phyloP scores from a whole-genome alignment of 2,797 vertebrate genomes.

The Pseudochaenichthys georgianus region DNA sequence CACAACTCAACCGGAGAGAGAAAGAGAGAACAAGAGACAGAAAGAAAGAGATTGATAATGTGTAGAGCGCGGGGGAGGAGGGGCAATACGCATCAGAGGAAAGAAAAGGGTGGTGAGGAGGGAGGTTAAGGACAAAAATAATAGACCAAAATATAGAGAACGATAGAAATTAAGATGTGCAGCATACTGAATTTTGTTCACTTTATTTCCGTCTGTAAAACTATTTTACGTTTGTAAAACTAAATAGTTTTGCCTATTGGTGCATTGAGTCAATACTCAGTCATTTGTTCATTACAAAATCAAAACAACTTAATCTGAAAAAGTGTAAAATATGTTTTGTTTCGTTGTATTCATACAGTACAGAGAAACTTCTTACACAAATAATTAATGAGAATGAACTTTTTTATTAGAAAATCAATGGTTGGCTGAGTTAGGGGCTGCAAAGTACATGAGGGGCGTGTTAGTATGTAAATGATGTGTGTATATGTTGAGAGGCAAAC shows the following conservation, averaged over 20 bases:
- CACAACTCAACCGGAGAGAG: slow-evolving; percentile 70
- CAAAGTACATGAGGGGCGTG: slow-evolving; percentile 1
- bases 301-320: neutral
- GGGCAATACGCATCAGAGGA: slow-evolving; percentile 50
- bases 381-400: neutral
- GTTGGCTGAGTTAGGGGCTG: slow-evolving; percentile 5
- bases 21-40: slow-evolving; percentile 37
- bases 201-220: neutral
- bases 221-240: neutral
- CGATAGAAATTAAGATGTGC: neutral
- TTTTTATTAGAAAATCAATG: slow-evolving; percentile 22
- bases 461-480: slow-evolving; percentile 4
- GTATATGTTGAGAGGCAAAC: slow-evolving; percentile 1
- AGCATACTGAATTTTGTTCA: neutral
- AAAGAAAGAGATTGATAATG: slow-evolving; percentile 63
- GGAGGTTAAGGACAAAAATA: slow-evolving; percentile 25
- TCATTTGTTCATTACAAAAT: neutral
- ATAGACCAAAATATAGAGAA: slow-evolving; percentile 15
- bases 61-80: slow-evolving; percentile 49
- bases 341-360: too few relatives aligned
- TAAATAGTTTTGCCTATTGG: neutral
- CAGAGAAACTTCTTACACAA: neutral
- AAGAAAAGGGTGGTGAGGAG: slow-evolving; percentile 35
- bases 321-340: too few relatives aligned
- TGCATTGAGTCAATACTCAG: neutral